Base-by-base conservation (phyloP, 1,140 invertebrate genomes). In the Drosophila fuyamai region DNA sequence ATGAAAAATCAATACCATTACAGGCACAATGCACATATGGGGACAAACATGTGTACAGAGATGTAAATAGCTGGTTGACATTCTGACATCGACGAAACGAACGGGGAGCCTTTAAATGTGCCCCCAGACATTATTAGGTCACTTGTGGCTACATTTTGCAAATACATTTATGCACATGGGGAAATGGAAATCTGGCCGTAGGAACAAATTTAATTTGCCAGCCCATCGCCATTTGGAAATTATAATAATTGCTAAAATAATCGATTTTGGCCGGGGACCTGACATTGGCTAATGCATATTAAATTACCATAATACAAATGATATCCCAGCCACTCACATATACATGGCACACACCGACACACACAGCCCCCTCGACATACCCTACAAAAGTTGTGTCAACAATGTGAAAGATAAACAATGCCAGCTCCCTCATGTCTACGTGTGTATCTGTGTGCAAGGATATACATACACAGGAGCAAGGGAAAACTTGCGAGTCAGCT, bases 51-150 rank as follows among this genome's bases (percentile, higher is more conserved):
- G 50, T 75, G 72, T 56, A 53, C 53, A 10, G 51, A 63, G 71
- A 55, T 78, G 68, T 78, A 79, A 79, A 78, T 79, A 88, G 74
- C 84, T 70, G 68, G 81, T 88, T 86, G 83, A 88, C 83, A 88
- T 86, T 84, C 61, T 76, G 73, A 61, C 73, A 72, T 44, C 74
- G 68, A 18, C 54, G 50, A 63, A 36, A 35, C 50, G 58, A 46
- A 51, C 32, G 55, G 38, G 35, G 67, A 51, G 50, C 48, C 27
- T 61, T 74, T 36, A 38, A 47, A n/a, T 48, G 71, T 32, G 41
- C 50, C 48, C 56, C 47, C 46, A 46, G 47, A 76, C 62, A 67
- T 71, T 79, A 78, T 79, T 78, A 65, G 75, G 76, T 79, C 75
- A 79, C 57, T 76, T 54, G 74, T 40, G 65, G 58, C 54, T 55